Conservation (phyloP, 2,797 vertebrate genomes). For the Sebastes diploproa region DNA sequence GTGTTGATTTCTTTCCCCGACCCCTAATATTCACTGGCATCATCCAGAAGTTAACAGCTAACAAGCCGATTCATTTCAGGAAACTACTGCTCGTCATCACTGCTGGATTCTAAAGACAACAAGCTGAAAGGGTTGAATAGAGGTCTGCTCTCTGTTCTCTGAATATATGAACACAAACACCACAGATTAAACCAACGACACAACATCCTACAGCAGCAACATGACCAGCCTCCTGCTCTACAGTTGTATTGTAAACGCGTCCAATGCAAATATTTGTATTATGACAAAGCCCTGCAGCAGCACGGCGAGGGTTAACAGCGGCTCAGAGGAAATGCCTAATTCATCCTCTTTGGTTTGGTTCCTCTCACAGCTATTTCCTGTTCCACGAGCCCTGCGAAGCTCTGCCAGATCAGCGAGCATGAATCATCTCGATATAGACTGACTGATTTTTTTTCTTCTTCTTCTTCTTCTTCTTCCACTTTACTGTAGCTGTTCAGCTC, state of each 20-base stretch:
- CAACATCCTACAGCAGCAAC: background rate
- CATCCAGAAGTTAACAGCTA: background rate
- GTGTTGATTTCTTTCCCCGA: no score
- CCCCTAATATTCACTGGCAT: no score
- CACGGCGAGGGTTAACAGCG: slow-evolving; percentile 57
- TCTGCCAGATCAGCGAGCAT: slow-evolving; percentile 59
- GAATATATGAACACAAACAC: no score
- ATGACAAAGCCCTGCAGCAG: slow-evolving; percentile 10
- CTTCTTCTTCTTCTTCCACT: background rate
- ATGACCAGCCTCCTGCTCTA: background rate
- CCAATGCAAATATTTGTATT: background rate
- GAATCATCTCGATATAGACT: slow-evolving; percentile 61
- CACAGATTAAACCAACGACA: background rate
- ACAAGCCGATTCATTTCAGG: no score
- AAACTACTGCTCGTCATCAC: background rate
- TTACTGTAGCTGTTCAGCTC: slow-evolving; percentile 31
- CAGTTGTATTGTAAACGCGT: no score
- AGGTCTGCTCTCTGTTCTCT: background rate
- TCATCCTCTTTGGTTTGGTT: slow-evolving; percentile 69
- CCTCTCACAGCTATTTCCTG: slow-evolving; percentile 71
- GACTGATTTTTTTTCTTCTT: background rate
- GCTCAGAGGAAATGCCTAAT: slow-evolving; percentile 73
- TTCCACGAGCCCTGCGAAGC: slow-evolving; percentile 59
- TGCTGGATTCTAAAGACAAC: background rate
- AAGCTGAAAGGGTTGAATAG: background rate